Base-by-base conservation (phyloP, 2,888 invertebrate genomes). In the Eustalomyia histrio region DNA sequence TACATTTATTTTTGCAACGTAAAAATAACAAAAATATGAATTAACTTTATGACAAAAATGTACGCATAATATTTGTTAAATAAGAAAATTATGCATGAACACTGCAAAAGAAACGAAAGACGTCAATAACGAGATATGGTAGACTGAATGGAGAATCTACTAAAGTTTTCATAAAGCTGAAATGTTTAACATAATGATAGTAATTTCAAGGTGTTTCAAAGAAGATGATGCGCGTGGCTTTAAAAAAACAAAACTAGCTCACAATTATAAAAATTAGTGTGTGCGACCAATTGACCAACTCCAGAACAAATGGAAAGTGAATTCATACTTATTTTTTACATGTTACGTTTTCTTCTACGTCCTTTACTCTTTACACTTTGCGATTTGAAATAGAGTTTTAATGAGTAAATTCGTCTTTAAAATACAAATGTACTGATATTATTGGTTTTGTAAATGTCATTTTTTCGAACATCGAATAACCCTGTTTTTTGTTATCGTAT, bases 221-320 rank as follows among this genome's bases (percentile, higher is more conserved):
- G 61, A 6, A 17, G 61, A 74, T 64, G 61, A 74, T 78, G 65
- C 69, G 65, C 61, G 76, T 69, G 47, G 47, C 58, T 71, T 67
- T 64, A 35, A 58, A 69, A 68, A 57, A 63, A 57, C 21, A 67
- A 79, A 65, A 79, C 74, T 60, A 58, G 74, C 79, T 74, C 69
- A 65, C 52, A 63, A 64, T 53, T 61, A 71, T 60, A 55, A 16
- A 88, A 88, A 87, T 88, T 87, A 87, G 88, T 88, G 81, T 83
- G 86, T 88, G 87, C 86, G 85, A 86, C 88, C 85, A 88, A 88
- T 88, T 87, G 86, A 85, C 83, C 83, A 81, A 83, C 80, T 79
- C 80, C 80, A 79, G 80, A 79, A 83, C 80, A 79, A 82, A 82
- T 82, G 73, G 39, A 61, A 79, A 64, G 47, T 71, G 52, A 63